Conservation (phyloP, 1,140 invertebrate species). For the Drosophila pruinosa region DNA sequence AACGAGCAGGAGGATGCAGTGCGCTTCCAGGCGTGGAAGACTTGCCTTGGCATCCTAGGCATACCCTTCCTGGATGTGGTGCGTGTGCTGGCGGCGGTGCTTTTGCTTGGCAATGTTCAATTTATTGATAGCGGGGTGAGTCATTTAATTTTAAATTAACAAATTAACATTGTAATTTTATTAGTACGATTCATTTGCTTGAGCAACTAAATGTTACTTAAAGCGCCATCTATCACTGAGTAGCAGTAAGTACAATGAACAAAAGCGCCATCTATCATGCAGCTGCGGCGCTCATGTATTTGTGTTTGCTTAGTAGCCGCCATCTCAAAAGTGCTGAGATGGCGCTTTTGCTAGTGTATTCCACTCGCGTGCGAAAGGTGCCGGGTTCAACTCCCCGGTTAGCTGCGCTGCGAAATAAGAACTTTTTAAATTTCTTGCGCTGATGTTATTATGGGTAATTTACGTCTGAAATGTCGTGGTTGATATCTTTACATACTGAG, state of each 20-base stretch:
- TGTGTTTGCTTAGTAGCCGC: background rate
- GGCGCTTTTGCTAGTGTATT: conserved; percentile 37
- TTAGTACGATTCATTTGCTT: background rate
- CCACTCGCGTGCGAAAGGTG: background rate
- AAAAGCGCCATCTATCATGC: background rate
- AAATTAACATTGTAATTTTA: background rate
- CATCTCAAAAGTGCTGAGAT: background rate
- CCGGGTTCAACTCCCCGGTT: too few species aligned
- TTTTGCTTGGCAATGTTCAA: conserved; percentile 95
- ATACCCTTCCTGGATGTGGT: conserved; percentile 97
- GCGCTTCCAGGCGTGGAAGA: conserved; percentile 94
- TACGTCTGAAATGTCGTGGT: conserved; percentile 77
- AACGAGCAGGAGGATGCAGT: conserved; percentile 90
- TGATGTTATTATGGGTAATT: conserved; percentile 78
- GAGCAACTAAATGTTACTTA: background rate
- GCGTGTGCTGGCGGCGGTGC: conserved; percentile 93
- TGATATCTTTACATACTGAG: conserved; percentile 60
- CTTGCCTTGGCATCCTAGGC: conserved; percentile 93
- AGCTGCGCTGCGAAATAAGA: background rate
- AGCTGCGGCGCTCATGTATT: background rate
- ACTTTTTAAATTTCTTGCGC: conserved; percentile 53
- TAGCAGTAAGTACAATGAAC: background rate
- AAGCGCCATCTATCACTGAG: conserved; percentile 3
- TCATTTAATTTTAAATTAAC: background rate
- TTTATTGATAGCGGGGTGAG: conserved; percentile 89